These are phyloP conservation scores for Semaprochilodus insignis DNA, from an alignment of 2,797 vertebrate species.

Conservation along the genomic window DNA sequence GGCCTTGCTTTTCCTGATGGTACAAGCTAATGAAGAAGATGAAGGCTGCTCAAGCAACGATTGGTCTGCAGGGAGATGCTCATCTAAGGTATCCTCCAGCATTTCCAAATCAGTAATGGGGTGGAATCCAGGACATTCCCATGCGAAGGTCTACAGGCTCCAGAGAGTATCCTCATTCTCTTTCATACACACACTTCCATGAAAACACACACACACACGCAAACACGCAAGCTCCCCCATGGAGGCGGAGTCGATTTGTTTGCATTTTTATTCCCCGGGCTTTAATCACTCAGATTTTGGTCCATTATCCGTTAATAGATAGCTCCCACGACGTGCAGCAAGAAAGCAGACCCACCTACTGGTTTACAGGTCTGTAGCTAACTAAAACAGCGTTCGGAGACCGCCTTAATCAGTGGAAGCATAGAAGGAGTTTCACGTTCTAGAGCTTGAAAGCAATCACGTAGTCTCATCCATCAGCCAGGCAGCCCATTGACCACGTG, in stretches of 20 bases:
- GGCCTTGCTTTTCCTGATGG: conserved; percentile 18
- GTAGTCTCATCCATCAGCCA: conserved; percentile 18
- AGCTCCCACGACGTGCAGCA: conserved; percentile 86
- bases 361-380: conserved; percentile 79
- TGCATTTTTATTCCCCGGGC: conserved; percentile 91
- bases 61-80: conserved; percentile 29
- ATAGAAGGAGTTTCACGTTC: conserved; percentile 32
- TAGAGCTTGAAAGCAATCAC: conserved; percentile 24
- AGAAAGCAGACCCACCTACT: conserved; percentile 85
- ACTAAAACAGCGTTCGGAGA: conserved; percentile 48
- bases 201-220: conserved; percentile 57
- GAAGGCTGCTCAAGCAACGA: conserved; percentile 3
- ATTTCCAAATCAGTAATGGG: conserved; percentile 27
- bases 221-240: conserved; percentile 65
- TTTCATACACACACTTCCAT: conserved; percentile 45
- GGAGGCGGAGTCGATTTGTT: conserved; percentile 91
- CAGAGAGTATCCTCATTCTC: conserved; percentile 23
- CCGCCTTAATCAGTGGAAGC: conserved; percentile 43
- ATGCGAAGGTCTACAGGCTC: conserved; percentile 17
- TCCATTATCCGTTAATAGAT: conserved; percentile 99
- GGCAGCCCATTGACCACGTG: conserved; percentile 18
- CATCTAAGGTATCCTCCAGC: conserved; percentile 22
- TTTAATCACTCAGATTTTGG: conserved; percentile 92
- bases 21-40: conserved; percentile 25
- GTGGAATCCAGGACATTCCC: conserved; percentile 34